Evolutionary conservation across 1,140 invertebrate species (phyloP), one percentile per base, ranked within the genome.

Genomic region (Dendrolimus kikuchii): DNA sequence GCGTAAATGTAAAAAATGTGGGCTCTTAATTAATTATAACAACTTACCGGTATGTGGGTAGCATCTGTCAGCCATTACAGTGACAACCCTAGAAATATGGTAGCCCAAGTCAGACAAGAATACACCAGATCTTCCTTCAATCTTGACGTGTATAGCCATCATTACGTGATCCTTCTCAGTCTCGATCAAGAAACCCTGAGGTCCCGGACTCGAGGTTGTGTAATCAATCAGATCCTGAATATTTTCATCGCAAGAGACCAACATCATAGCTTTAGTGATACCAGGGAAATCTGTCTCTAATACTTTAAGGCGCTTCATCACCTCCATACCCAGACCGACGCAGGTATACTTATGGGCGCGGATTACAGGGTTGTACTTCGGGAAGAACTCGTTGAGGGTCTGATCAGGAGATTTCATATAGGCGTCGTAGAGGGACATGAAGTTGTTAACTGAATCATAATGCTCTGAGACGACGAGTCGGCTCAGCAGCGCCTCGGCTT

Each of bases 111-210:
- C 96, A 10, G 96, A 90, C 6, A 98, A 86, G 71, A 97, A 87
- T 7, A 95, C 88, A 8, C 95, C 96, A 0, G 81, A 78, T 57
- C 96, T 90, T 38, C 91, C 92, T 6, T 88, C 91, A 43, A 97
- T 91, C 60, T 89, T 87, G 47, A 98, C 90, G 54, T 92, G 92
- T 64, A 96, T 86, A 51, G 93, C 95, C 7, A 96, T 90, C 74
- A 97, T 87, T 9, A 96, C 95, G 79, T 98, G 96, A 78, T 98
- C 96, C 81, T 97, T 97, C 70, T 96, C 94, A 0, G 93, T 90
- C 62, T 91, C 92, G 44, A 92, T 90, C 44, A 91, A 81, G 39
- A 91, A 90, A 3, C 90, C 90, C 63, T 92, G 91, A 9, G 91
- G 86, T 44, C 78, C 79, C 46, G 88, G 86, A 48, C 81, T 87